phyloP scores from a whole-genome alignment of 2,888 invertebrate species.

The Harpalus rufipes region DNA sequence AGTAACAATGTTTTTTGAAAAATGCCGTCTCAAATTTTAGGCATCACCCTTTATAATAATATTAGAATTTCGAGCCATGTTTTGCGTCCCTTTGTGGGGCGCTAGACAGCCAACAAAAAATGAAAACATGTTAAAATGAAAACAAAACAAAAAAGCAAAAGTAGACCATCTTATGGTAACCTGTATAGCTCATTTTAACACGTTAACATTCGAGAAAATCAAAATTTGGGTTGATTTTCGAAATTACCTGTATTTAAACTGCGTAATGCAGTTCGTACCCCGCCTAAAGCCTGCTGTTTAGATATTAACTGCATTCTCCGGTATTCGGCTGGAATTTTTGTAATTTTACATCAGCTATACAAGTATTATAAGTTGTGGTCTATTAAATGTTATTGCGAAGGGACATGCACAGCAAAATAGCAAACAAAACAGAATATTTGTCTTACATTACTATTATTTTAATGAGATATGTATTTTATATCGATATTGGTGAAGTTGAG shows the following conservation, averaged over 20 bases:
- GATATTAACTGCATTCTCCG: constrained; percentile 61
- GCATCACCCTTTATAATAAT: too few relatives aligned
- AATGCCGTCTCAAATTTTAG: too few relatives aligned
- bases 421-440: too few relatives aligned
- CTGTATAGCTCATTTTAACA: constrained; percentile 57
- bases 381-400: constrained; percentile 20
- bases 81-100: too few relatives aligned
- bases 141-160: constrained; percentile 3
- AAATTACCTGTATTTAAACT: constrained; percentile 61
- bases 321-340: constrained; percentile 60
- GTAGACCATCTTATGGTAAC: constrained; percentile 53
- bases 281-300: constrained; percentile 56
- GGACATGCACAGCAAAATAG: neutral
- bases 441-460: too few relatives aligned
- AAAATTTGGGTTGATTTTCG: neutral
- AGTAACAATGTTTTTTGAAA: too few relatives aligned
- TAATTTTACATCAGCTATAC: constrained; percentile 53
- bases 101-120: neutral
- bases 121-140: constrained; percentile 6
- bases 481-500: too few relatives aligned
- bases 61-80: too few relatives aligned
- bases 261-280: constrained; percentile 60
- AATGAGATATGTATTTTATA: too few relatives aligned
- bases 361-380: constrained; percentile 62
- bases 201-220: constrained; percentile 2